phyloP scores from a whole-genome alignment of 2,888 invertebrate genomes.

The Pollenia amentaria region DNA sequence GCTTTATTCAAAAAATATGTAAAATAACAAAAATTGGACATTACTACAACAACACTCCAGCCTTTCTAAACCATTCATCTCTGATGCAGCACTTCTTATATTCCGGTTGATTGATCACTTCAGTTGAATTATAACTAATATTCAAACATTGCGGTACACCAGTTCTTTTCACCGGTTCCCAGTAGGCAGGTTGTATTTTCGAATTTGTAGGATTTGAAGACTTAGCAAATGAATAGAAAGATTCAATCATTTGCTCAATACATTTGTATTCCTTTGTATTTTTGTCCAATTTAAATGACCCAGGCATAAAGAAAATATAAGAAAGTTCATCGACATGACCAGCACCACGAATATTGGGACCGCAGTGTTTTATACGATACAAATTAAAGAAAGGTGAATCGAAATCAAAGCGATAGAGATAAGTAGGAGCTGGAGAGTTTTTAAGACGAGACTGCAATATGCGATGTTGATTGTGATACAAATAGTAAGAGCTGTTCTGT shows the following conservation, averaged over 20 bases:
- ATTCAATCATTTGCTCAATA: no score
- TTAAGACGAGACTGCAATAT: slow-evolving; percentile 77
- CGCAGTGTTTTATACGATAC: slow-evolving; percentile 78
- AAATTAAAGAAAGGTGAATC: slow-evolving; percentile 82
- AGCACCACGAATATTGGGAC: slow-evolving; percentile 75
- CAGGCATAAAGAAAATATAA: slow-evolving; percentile 80
- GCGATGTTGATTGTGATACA: slow-evolving; percentile 73
- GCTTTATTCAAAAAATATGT: no score
- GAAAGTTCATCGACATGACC: slow-evolving; percentile 75
- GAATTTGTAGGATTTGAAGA: slow-evolving; percentile 80
- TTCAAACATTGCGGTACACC: slow-evolving; percentile 77
- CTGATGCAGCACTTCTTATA: slow-evolving; percentile 65
- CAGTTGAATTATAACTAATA: slow-evolving; percentile 77
- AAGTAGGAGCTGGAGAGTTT: slow-evolving; percentile 78
- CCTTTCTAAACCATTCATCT: slow-evolving; percentile 57
- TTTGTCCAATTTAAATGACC: slow-evolving; percentile 64
- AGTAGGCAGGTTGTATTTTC: slow-evolving; percentile 72
- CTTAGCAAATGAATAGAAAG: slow-evolving; percentile 78
- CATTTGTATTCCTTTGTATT: no score
- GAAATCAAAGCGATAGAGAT: slow-evolving; percentile 82
- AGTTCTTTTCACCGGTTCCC: slow-evolving; percentile 66
- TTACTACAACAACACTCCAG: slow-evolving; percentile 72
- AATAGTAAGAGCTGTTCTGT: no score
- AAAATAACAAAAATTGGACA: not conserved
- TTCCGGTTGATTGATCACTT: slow-evolving; percentile 80